Percentiles rank a stretch among this genome's conserved stretches.
Conservation (phyloP, 2,888 invertebrate genomes). For the Latheticus oryzae region DNA sequence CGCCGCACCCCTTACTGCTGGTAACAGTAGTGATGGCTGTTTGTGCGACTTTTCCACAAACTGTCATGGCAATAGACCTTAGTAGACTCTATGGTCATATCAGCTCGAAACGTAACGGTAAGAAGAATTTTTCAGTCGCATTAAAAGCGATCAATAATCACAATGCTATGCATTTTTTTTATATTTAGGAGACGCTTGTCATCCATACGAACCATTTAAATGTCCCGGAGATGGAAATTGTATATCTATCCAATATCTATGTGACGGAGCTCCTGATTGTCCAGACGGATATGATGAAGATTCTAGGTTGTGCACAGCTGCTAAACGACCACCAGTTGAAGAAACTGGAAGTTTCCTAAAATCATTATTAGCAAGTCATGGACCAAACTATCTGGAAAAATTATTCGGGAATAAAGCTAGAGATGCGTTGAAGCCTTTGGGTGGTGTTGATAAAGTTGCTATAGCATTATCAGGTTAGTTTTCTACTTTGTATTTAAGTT, state of each 20-base stretch:
- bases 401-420: conserved; percentile 95
- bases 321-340: conserved; percentile 95
- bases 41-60: conserved; percentile 75
- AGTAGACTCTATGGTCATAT: conserved; percentile 84
- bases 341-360: conserved; percentile 96
- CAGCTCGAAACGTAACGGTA: conserved; percentile 78
- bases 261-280: conserved; percentile 95
- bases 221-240: conserved; percentile 94
- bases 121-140: conserved; percentile 54
- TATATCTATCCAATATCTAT: conserved; percentile 96
- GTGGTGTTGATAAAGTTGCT: conserved; percentile 95
- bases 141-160: conserved; percentile 54
- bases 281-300: conserved; percentile 96
- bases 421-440: conserved; percentile 90
- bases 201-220: conserved; percentile 96
- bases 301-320: conserved; percentile 93
- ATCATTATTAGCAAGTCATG: conserved; percentile 93
- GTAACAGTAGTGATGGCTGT: conserved; percentile 71
- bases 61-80: conserved; percentile 80
- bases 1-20: conserved; percentile 64
- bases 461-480: conserved; percentile 88
- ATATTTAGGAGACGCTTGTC: conserved; percentile 78
- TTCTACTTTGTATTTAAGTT: too few species aligned
- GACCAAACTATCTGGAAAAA: conserved; percentile 96
- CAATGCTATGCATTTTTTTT: conserved; percentile 45